A percentile compares a stretch with the other conserved stretches of the same genome.
Evolutionary conservation across 2,797 vertebrate genomes (phyloP).

Genomic region (Gallinago stenura): DNA sequence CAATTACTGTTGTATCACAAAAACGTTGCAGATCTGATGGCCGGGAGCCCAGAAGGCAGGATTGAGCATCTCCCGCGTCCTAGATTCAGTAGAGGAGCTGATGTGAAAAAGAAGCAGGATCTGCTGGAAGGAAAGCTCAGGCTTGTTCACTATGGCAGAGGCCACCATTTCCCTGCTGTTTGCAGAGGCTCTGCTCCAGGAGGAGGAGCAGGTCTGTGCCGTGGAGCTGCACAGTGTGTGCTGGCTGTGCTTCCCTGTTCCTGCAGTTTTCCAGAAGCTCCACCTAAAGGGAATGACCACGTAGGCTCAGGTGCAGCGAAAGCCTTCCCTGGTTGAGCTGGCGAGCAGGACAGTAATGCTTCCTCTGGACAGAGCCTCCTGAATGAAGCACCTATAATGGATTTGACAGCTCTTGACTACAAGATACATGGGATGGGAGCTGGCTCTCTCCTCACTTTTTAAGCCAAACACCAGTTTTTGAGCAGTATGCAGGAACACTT

Average conservation of each 20-base stretch:
- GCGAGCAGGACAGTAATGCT: neutral
- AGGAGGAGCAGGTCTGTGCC: neutral
- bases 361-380: neutral
- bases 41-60: slow-evolving; percentile 30
- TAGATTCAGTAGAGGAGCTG: neutral
- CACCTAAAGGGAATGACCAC: neutral
- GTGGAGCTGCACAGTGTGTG: neutral
- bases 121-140: slow-evolving; percentile 11
- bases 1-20: neutral
- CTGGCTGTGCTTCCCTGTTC: neutral
- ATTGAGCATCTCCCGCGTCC: neutral
- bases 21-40: neutral
- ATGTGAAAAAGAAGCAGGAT: slow-evolving; percentile 14
- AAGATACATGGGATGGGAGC: neutral
- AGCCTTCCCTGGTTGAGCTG: neutral
- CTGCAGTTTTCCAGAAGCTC: neutral
- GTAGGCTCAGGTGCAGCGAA: neutral
- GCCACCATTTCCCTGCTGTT: neutral
- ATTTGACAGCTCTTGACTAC: neutral
- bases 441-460: neutral
- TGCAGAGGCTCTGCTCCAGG: neutral
- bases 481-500: neutral
- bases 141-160: neutral
- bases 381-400: neutral
- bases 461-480: neutral